Evolutionary conservation across 1,140 invertebrate species (phyloP).

Genomic region (Thaumatotibia leucotreta): DNA sequence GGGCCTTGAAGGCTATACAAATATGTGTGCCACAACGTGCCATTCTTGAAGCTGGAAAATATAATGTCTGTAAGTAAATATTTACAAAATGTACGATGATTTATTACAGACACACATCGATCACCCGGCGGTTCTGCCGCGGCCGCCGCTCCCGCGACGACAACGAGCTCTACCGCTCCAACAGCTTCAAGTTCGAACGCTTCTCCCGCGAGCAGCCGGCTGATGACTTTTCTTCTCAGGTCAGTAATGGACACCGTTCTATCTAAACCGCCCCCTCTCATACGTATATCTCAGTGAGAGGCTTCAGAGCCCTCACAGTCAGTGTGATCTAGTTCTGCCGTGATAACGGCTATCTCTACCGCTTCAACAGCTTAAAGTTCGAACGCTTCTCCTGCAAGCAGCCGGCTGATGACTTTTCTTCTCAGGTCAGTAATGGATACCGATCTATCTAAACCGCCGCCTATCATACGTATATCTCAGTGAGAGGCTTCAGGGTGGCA

Average conservation of each 20-base stretch:
- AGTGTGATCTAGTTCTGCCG: too few relatives aligned
- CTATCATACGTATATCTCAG: too few relatives aligned
- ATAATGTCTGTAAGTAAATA: too few relatives aligned
- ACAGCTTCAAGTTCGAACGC: slow-evolving; percentile 90
- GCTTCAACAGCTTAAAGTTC: background rate
- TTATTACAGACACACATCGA: slow-evolving; percentile 62
- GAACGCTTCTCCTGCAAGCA: background rate
- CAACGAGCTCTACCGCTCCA: slow-evolving; percentile 89
- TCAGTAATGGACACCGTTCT: slow-evolving; percentile 20
- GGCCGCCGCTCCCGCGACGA: slow-evolving; percentile 81
- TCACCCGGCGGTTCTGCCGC: slow-evolving; percentile 83
- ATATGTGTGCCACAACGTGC: too few relatives aligned
- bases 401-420: slow-evolving; percentile 76
- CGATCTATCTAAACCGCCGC: too few relatives aligned
- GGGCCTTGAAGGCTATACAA: too few relatives aligned
- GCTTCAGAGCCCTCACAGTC: too few relatives aligned
- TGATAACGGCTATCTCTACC: too few relatives aligned
- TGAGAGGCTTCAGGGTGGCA: too few relatives aligned
- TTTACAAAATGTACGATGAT: background rate
- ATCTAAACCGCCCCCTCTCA: too few relatives aligned
- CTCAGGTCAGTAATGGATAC: slow-evolving; percentile 46
- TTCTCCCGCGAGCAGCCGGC: slow-evolving; percentile 83
- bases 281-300: too few relatives aligned
- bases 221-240: slow-evolving; percentile 74
- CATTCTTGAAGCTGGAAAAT: too few relatives aligned